Evolutionary conservation across 2,888 invertebrate genomes (phyloP).

Genomic region (Chrysodeixis includens): DNA sequence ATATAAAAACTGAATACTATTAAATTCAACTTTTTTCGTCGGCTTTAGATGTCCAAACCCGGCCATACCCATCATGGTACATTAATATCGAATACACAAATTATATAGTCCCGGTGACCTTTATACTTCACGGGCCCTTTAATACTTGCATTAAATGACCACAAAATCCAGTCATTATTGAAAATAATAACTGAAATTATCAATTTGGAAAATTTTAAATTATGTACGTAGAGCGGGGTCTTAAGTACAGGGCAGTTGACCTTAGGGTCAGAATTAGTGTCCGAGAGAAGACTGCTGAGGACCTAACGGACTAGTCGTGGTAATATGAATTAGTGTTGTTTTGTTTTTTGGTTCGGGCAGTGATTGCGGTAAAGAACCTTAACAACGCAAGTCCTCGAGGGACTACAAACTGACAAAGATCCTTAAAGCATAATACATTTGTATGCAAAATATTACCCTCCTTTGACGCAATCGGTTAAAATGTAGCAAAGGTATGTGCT

Average conservation of each 20-base stretch:
- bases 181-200: conserved; percentile 43
- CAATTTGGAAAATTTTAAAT: conserved; percentile 47
- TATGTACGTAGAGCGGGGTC: conserved; percentile 23
- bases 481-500: too few species aligned
- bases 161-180: conserved; percentile 31
- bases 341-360: conserved; percentile 8
- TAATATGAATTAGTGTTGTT: conserved; percentile 33
- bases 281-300: conserved; percentile 40
- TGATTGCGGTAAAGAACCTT: too few species aligned
- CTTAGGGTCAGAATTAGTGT: conserved; percentile 59
- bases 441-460: too few species aligned
- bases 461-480: too few species aligned
- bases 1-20: too few species aligned
- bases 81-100: conserved; percentile 39
- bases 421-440: too few species aligned
- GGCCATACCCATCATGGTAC: conserved; percentile 1
- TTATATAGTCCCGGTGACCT: conserved; percentile 15
- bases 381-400: too few species aligned
- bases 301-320: conserved; percentile 31
- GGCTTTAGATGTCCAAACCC: not conserved
- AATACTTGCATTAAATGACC: conserved; percentile 26
- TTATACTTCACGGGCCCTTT: conserved; percentile 31
- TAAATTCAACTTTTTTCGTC: not conserved
- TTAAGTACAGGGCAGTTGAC: conserved; percentile 57
- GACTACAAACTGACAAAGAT: too few species aligned